phyloP scores from a whole-genome alignment of 2,113 vertebrate species.

The Thymallus thymallus region DNA sequence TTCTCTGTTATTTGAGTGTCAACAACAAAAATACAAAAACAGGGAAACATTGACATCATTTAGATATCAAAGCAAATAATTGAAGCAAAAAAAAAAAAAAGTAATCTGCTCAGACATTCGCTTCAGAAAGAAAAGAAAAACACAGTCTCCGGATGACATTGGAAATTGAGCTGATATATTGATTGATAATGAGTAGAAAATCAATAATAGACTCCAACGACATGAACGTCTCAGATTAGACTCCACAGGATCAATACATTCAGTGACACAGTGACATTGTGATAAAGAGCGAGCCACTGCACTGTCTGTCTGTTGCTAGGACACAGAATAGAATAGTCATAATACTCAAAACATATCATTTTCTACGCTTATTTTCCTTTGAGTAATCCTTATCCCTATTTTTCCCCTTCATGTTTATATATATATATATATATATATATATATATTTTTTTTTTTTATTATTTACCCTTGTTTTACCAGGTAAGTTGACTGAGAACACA shows the following conservation, averaged over 20 bases:
- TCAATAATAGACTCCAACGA: constrained; percentile 60
- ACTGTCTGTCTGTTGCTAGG: background rate
- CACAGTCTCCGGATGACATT: constrained; percentile 32
- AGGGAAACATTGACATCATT: background rate
- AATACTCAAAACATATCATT: too few species aligned
- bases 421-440: too few species aligned
- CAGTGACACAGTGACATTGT: constrained; percentile 31
- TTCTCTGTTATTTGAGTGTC: too few species aligned
- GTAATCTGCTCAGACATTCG: background rate
- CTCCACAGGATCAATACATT: constrained; percentile 50
- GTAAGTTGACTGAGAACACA: too few species aligned
- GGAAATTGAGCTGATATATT: constrained; percentile 42
- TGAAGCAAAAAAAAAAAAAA: background rate
- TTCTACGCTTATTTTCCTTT: too few species aligned
- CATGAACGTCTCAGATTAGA: constrained; percentile 64
- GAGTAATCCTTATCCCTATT: too few species aligned
- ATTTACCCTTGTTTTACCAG: too few species aligned
- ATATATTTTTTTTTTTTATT: too few species aligned
- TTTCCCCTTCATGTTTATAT: too few species aligned
- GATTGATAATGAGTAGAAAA: constrained; percentile 53
- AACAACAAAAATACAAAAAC: too few species aligned
- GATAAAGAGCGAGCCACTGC: constrained; percentile 5
- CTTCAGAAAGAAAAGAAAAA: constrained; percentile 14
- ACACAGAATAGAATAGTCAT: too few species aligned
- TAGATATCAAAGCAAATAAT: background rate